A percentile compares a stretch with the other conserved stretches of the same genome.
Conservation (phyloP, 1,140 invertebrate species). For the Aphaenogaster floridana region DNA sequence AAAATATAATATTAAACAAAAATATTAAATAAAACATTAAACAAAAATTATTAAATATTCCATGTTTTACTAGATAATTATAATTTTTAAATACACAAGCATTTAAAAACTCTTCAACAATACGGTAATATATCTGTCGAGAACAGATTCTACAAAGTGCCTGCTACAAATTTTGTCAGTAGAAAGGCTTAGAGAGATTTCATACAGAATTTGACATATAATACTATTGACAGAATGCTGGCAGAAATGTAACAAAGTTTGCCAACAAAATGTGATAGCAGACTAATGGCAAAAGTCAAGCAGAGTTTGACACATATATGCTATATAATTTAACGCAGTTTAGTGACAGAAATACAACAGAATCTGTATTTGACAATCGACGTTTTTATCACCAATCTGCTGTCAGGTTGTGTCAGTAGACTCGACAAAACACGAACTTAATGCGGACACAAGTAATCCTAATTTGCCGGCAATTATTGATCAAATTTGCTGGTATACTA, state of each 20-base stretch:
- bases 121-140: neutral
- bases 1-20: constrained; percentile 2
- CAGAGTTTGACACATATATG: neutral
- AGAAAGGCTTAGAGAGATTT: neutral
- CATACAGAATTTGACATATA: neutral
- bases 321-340: neutral
- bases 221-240: neutral
- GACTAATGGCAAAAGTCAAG: neutral
- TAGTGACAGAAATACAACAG: neutral
- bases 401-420: neutral
- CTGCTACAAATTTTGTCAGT: neutral
- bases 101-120: neutral
- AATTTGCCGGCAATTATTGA: neutral
- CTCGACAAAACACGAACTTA: neutral
- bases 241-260: neutral
- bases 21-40: neutral
- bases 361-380: neutral
- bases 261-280: neutral
- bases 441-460: neutral
- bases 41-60: neutral
- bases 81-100: neutral
- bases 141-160: neutral
- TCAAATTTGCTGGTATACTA: neutral
- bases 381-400: neutral
- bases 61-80: neutral